Conservation (phyloP, 2,888 invertebrate genomes). For the Eustalomyia histrio region DNA sequence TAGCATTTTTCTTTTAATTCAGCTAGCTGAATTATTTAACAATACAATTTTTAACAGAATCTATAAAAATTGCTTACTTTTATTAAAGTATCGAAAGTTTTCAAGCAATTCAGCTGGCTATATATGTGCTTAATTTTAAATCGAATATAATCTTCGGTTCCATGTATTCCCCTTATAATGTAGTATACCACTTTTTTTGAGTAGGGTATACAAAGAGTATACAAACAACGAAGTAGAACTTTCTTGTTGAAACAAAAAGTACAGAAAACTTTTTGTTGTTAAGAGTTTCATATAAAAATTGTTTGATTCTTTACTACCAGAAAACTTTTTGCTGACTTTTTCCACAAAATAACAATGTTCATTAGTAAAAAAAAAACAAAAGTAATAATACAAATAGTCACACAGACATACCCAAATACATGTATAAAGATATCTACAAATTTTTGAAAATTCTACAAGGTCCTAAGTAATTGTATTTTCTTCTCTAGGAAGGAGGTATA, state of each 20-base stretch:
- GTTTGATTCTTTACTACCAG: slow-evolving; percentile 2
- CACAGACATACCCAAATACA: not conserved
- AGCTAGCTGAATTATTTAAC: not conserved
- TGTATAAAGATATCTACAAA: not conserved
- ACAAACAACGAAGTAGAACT: not conserved
- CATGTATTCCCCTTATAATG: no score
- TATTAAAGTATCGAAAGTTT: not conserved
- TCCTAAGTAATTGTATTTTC: slow-evolving; percentile 3
- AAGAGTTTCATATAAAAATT: not conserved
- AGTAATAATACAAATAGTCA: slow-evolving; percentile 4
- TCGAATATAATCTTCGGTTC: no score
- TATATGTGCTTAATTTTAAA: not conserved
- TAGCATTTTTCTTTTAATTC: not conserved
- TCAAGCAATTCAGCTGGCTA: not conserved
- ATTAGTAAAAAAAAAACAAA: not conserved
- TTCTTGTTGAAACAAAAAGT: not conserved
- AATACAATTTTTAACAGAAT: not conserved
- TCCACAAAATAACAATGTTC: not conserved
- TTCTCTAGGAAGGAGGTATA: not conserved
- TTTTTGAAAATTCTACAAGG: slow-evolving; percentile 6
- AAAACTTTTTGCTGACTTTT: slow-evolving; percentile 4
- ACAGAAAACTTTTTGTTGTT: not conserved
- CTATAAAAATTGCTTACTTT: not conserved
- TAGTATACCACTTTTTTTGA: no score
- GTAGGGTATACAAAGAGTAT: not conserved